Base-by-base conservation (phyloP, 2,113 vertebrate species). In the Rhinolophus ferrumequinum region DNA sequence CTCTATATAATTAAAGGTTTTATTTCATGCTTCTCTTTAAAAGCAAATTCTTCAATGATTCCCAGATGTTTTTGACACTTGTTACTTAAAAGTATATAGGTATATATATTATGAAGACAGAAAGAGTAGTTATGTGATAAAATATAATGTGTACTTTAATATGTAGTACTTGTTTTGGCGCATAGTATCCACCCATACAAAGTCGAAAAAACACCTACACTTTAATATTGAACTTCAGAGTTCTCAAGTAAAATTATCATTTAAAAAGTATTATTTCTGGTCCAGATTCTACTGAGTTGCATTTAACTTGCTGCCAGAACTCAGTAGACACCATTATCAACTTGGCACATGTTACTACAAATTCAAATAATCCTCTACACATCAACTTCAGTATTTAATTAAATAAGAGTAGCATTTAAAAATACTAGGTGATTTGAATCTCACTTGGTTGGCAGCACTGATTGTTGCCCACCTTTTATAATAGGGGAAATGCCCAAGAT, bases 351-450 rank as follows among this genome's bases (percentile, higher is more conserved):
- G 38, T 77, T 72, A 85, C 50, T 88, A 21, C 35, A 69, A 86
- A 88, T 95, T 85, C 16, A 62, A 38, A n/a, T 72, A 60, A 95
- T 56, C 54, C 2, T 18, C 33, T 69, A 67, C 50, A 77, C 47
- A n/a, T 44, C 11, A 80, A 44, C 56, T 83, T 96, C 26, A 30
- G 21, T 75, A 50, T 38, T 38, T 96, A 79, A 69, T 85, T 93
- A 92, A 95, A 82, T 88, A 67, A 77, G 7, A 13, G 35, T 35
- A 82, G 19, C 14, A n/a, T 66, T 97, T 62, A 35, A 86, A 90
- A 82, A 30, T 73, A 28, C 21, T 56, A 54, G 41, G 58, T 47
- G 60, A 13, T 76, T 90, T 84, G 47, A 90, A 44, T 94, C 24
- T 79, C 38, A 54, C 8, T 41, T 92, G 76, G 21, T 72, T 76